These are phyloP conservation scores for Austrolebias charrua DNA, from an alignment of 2,797 vertebrate species.

Conservation along the genomic window DNA sequence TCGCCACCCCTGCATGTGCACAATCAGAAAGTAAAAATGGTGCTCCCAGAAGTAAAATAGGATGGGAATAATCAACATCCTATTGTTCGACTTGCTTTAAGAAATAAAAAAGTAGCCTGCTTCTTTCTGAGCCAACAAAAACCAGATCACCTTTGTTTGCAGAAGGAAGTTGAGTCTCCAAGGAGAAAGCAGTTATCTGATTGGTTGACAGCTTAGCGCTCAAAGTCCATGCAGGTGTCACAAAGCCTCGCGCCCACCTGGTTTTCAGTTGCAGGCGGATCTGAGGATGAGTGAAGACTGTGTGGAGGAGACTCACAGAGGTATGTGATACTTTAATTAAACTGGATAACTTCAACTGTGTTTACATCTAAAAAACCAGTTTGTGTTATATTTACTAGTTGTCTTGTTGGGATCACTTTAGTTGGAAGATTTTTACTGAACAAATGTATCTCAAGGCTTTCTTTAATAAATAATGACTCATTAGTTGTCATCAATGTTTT, in stretches of 20 bases:
- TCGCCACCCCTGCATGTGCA: neutral
- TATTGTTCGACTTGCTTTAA: neutral
- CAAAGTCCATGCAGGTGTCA: slow-evolving; percentile 50
- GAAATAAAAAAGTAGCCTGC: neutral
- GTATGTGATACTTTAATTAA: slow-evolving; percentile 1
- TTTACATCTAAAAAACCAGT: no score
- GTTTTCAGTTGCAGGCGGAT: neutral
- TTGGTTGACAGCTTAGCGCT: slow-evolving; percentile 55
- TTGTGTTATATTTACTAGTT: no score
- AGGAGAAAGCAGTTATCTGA: slow-evolving; percentile 38
- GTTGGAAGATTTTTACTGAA: no score
- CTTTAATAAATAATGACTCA: no score
- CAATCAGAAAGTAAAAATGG: neutral
- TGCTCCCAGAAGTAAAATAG: neutral
- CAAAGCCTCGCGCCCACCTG: slow-evolving; percentile 1
- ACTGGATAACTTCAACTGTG: no score
- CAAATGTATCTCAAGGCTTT: no score
- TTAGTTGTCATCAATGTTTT: no score
- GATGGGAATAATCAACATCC: neutral
- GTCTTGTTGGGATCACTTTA: no score
- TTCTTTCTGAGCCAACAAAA: neutral
- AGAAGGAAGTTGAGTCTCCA: slow-evolving; percentile 27
- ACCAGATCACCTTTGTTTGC: neutral
- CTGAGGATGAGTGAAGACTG: neutral
- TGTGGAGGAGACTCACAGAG: neutral